Evolutionary conservation across 2,113 vertebrate genomes (phyloP).

Genomic region (Sceloporus undulatus): DNA sequence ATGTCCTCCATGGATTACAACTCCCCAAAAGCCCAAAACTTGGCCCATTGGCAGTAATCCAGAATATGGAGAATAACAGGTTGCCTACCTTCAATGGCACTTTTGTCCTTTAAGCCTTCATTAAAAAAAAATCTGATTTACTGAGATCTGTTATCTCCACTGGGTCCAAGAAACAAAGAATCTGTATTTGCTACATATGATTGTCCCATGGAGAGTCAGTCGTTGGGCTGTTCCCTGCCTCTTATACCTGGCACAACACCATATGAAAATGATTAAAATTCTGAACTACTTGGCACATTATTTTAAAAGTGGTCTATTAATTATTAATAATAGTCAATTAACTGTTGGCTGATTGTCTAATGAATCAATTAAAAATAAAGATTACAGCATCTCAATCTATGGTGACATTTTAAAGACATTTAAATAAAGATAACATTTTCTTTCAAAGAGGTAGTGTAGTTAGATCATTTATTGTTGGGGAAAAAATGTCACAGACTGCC

Average conservation of each 20-base stretch:
- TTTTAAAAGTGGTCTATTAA: constrained; percentile 24
- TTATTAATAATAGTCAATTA: constrained; percentile 35
- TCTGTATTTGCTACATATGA: neutral
- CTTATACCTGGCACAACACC: constrained; percentile 12
- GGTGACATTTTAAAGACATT: constrained; percentile 20
- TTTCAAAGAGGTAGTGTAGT: neutral
- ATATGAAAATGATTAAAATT: neutral
- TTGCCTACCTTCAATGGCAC: neutral
- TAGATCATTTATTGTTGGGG: constrained; percentile 12
- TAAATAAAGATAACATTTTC: constrained; percentile 20
- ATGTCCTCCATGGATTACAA: neutral
- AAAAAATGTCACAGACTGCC: neutral
- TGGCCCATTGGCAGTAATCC: neutral
- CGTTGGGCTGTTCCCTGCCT: neutral
- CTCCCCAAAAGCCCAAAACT: neutral
- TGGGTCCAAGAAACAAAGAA: neutral
- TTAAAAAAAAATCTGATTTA: neutral
- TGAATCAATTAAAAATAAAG: constrained; percentile 17
- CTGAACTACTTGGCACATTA: neutral
- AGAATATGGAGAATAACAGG: neutral
- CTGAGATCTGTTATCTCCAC: neutral
- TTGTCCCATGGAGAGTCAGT: neutral
- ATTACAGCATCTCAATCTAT: neutral
- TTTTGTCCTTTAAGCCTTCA: neutral
- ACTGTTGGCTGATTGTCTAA: constrained; percentile 22